A percentile compares a stretch with the other conserved stretches of the same genome.
phyloP scores from a whole-genome alignment of 2,113 vertebrate genomes.

The Solea solea region DNA sequence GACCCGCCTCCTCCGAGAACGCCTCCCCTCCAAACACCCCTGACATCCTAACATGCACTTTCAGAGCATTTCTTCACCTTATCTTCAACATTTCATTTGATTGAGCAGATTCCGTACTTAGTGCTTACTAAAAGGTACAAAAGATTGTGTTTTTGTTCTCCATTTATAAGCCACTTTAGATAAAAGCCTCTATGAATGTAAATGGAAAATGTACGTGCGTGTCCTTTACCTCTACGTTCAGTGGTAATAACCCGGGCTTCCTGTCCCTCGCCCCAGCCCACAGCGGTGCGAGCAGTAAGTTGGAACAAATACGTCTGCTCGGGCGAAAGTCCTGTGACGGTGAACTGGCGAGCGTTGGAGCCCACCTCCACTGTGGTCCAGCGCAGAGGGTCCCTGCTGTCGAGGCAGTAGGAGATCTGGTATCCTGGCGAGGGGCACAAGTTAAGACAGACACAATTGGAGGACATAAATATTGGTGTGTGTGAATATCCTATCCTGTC shows the following conservation, averaged over 20 bases:
- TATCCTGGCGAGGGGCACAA: constrained; percentile 83
- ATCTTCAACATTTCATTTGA: neutral
- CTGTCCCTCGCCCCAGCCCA: constrained; percentile 91
- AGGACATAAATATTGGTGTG: constrained; percentile 1
- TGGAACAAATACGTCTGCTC: constrained; percentile 91
- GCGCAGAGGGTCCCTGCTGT: constrained; percentile 87
- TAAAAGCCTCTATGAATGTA: neutral
- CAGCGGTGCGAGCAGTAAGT: constrained; percentile 90
- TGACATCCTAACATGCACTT: neutral
- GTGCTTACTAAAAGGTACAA: neutral
- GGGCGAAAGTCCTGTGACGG: constrained; percentile 85
- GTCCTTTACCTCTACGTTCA: constrained; percentile 89
- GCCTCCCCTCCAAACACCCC: neutral
- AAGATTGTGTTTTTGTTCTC: neutral
- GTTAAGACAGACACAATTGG: constrained; percentile 8
- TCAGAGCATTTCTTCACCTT: neutral
- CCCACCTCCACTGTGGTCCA: constrained; percentile 94
- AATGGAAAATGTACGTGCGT: neutral
- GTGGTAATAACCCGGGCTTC: constrained; percentile 94
- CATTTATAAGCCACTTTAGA: neutral
- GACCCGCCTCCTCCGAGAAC: neutral
- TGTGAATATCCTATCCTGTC: constrained; percentile 5
- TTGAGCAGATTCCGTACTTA: neutral
- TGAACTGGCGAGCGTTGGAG: constrained; percentile 90
- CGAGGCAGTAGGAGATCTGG: constrained; percentile 92